Percentiles rank a stretch among this genome's conserved stretches.
phyloP scores from a whole-genome alignment of 1,140 invertebrate genomes.

The Triops cancriformis region DNA sequence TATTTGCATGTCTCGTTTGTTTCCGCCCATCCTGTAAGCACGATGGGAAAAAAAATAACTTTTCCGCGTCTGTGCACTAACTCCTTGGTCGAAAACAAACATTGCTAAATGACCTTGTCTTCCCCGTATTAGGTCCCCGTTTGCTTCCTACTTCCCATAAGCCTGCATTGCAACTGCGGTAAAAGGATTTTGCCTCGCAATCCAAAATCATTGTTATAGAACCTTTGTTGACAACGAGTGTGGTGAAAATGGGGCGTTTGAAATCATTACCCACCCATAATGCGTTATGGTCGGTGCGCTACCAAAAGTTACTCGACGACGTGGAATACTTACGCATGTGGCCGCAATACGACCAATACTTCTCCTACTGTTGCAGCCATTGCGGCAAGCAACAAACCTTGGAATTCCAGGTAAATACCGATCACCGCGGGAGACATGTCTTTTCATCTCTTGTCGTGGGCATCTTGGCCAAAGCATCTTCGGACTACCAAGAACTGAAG shows the following conservation, averaged over 20 bases:
- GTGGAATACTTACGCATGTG: constrained; percentile 6
- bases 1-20: constrained; percentile 9
- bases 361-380: background rate
- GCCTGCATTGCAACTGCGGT: background rate
- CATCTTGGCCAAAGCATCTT: background rate
- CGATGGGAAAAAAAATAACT: background rate
- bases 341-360: background rate
- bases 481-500: background rate
- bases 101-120: background rate
- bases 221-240: background rate
- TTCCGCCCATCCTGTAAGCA: background rate
- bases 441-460: background rate
- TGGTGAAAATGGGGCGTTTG: background rate
- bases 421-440: background rate
- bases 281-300: background rate
- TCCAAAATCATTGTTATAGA: background rate
- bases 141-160: background rate
- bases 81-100: background rate
- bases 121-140: background rate
- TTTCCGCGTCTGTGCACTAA: background rate
- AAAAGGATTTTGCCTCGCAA: background rate
- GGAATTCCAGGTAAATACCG: constrained; percentile 7
- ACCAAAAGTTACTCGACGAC: constrained; percentile 9
- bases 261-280: background rate
- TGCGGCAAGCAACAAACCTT: constrained; percentile 5